phyloP scores from a whole-genome alignment of 2,113 vertebrate species.

The Calidris pugnax region DNA sequence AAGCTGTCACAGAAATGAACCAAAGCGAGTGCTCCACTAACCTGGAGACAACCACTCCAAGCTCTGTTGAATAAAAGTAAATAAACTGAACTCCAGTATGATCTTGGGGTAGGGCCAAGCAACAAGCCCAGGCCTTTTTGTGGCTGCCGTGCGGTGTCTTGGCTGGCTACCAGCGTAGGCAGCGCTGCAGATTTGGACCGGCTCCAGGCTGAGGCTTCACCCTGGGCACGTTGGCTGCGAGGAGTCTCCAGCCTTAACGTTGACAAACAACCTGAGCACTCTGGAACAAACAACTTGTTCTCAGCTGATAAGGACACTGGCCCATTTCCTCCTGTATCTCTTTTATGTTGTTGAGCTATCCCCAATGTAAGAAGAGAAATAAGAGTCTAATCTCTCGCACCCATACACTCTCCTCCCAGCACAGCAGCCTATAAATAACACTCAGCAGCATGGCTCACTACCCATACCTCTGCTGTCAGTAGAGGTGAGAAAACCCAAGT shows the following conservation, averaged over 20 bases:
- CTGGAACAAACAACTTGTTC: slow-evolving; percentile 45
- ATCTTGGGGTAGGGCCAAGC: neutral
- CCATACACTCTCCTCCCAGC: neutral
- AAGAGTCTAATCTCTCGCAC: slow-evolving; percentile 18
- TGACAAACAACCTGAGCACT: slow-evolving; percentile 27
- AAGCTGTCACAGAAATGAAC: neutral
- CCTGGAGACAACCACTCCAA: neutral
- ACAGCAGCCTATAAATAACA: neutral
- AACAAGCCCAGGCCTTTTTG: neutral
- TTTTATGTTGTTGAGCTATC: slow-evolving; percentile 2
- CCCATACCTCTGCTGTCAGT: neutral
- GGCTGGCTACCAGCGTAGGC: neutral
- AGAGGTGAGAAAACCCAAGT: neutral
- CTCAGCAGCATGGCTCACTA: neutral
- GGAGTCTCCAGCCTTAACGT: neutral
- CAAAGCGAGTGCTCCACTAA: neutral
- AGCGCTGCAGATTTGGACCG: neutral
- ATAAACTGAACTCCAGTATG: neutral
- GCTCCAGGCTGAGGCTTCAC: neutral
- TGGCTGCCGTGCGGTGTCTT: neutral
- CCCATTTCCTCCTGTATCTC: slow-evolving; percentile 17
- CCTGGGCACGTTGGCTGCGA: neutral
- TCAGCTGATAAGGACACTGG: slow-evolving; percentile 31
- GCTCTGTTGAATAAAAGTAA: neutral
- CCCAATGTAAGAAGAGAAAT: slow-evolving; percentile 16